phyloP scores from a whole-genome alignment of 2,888 invertebrate genomes.

The Furcula furcula region DNA sequence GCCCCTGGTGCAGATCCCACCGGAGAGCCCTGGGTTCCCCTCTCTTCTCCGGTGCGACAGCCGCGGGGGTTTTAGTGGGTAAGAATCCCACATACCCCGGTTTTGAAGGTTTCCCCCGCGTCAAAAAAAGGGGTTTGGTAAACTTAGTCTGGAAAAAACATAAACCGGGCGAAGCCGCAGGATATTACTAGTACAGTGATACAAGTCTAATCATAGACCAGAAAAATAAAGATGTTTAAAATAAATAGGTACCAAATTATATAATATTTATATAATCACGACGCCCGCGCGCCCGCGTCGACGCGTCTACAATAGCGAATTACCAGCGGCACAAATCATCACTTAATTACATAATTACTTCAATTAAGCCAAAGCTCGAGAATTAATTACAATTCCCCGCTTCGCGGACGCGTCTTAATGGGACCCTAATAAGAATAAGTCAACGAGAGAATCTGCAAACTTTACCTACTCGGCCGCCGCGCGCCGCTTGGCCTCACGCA shows the following conservation, averaged over 20 bases:
- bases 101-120: too few relatives aligned
- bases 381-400: slow-evolving; percentile 39
- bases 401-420: slow-evolving; percentile 25
- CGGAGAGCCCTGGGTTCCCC: too few relatives aligned
- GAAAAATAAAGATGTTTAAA: neutral
- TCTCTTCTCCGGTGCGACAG: too few relatives aligned
- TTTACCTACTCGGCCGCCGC: slow-evolving; percentile 23
- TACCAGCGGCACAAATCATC: slow-evolving; percentile 34
- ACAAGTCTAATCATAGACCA: too few relatives aligned
- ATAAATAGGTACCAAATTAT: neutral
- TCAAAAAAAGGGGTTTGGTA: too few relatives aligned
- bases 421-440: slow-evolving; percentile 43
- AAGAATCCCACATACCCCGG: too few relatives aligned
- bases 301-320: slow-evolving; percentile 9
- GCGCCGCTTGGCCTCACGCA: slow-evolving; percentile 19
- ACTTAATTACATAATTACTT: slow-evolving; percentile 49
- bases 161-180: too few relatives aligned
- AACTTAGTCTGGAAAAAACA: too few relatives aligned
- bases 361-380: slow-evolving; percentile 34
- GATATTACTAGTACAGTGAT: too few relatives aligned
- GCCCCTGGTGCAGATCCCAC: too few relatives aligned
- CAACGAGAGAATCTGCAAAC: slow-evolving; percentile 47
- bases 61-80: too few relatives aligned
- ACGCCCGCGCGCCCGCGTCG: neutral
- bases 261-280: neutral